A percentile compares a stretch with the other conserved stretches of the same genome.
phyloP scores from a whole-genome alignment of 2,113 vertebrate genomes.

The Hemibagrus wyckioides region DNA sequence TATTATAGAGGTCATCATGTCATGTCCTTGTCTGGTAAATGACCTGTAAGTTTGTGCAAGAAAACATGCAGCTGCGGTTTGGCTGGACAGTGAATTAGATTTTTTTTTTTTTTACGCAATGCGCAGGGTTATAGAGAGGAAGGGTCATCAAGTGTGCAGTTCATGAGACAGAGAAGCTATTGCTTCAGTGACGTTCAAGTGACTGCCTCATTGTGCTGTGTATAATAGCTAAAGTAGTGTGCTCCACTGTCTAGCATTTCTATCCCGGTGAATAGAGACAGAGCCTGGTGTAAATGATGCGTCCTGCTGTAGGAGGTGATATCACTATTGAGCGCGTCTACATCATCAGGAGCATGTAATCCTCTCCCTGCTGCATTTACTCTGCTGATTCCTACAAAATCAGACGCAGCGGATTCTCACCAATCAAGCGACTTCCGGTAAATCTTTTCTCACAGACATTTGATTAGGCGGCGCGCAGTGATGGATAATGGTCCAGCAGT shows the following conservation, averaged over 20 bases:
- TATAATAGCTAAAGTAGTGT: neutral
- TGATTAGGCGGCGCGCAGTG: neutral
- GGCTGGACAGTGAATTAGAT: neutral
- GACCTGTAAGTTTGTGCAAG: neutral
- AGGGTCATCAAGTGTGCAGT: neutral
- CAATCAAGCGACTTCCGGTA: constrained; percentile 28
- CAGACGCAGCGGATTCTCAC: neutral
- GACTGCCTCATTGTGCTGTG: constrained; percentile 36
- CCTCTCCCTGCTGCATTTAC: neutral
- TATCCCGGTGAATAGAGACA: neutral
- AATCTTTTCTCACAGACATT: neutral
- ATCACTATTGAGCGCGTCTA: constrained; percentile 15
- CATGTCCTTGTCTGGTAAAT: neutral
- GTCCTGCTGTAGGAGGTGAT: constrained; percentile 28
- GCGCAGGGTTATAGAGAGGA: neutral
- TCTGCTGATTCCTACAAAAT: constrained; percentile 13
- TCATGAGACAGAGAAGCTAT: neutral
- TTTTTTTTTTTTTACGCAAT: constrained; percentile 18
- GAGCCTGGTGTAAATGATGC: constrained; percentile 7
- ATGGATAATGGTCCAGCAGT: neutral
- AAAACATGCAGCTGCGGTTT: neutral
- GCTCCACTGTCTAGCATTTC: neutral
- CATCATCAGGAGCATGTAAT: constrained; percentile 16
- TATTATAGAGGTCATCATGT: neutral
- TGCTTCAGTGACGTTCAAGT: neutral